Conservation (phyloP, 2,113 vertebrate species). For the Equus przewalskii region DNA sequence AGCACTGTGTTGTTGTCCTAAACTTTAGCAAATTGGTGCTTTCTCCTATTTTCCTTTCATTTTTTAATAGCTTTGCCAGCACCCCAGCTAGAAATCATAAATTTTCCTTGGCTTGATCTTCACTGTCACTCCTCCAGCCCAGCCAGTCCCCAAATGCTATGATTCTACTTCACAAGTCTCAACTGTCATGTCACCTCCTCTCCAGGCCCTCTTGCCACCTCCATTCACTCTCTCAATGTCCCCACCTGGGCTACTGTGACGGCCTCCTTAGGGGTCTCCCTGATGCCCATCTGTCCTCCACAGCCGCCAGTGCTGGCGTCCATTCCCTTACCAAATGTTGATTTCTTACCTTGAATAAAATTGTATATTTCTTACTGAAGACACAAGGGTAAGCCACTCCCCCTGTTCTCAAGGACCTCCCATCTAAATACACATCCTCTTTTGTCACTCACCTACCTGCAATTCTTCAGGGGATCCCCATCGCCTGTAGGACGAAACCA, state of each 20-base stretch:
- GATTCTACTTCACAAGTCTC: background rate
- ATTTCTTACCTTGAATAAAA: background rate
- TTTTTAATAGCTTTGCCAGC: background rate
- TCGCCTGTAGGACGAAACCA: background rate
- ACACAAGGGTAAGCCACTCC: background rate
- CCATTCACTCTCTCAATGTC: fast-evolving
- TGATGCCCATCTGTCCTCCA: background rate
- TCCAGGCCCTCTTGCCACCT: background rate
- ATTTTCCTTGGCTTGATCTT: background rate
- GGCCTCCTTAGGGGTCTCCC: background rate
- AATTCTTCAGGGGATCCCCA: background rate
- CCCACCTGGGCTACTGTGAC: background rate
- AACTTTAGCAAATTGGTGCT: background rate
- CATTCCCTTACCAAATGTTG: background rate
- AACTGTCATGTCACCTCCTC: background rate
- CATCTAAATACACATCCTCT: background rate
- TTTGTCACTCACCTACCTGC: background rate
- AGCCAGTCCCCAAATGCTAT: background rate
- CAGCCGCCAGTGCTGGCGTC: background rate
- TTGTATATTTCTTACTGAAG: background rate
- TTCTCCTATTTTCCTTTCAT: background rate
- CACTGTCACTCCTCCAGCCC: background rate
- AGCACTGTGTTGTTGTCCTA: background rate
- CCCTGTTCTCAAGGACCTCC: background rate
- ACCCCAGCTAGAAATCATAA: background rate